phyloP scores from a whole-genome alignment of 2,888 invertebrate species.

The Dendrolimus houi region DNA sequence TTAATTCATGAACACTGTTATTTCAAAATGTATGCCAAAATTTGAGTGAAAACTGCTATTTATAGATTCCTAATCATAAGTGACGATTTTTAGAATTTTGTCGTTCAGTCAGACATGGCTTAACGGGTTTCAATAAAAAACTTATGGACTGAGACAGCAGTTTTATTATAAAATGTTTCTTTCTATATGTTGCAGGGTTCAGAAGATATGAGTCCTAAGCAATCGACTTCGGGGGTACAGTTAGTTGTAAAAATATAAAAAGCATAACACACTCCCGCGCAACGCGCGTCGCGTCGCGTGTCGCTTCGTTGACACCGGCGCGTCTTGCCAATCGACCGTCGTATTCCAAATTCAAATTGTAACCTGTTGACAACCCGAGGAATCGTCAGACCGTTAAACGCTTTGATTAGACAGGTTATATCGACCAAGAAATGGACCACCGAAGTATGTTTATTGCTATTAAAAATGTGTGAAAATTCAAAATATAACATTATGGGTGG shows the following conservation, averaged over 20 bases:
- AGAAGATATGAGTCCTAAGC: too few species aligned
- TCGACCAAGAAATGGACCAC: conserved; percentile 21
- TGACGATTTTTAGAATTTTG: too few species aligned
- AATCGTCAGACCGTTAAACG: conserved; percentile 20
- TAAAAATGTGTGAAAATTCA: background rate
- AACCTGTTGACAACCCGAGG: conserved; percentile 20
- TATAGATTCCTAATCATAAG: too few species aligned
- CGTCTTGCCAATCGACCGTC: conserved; percentile 31
- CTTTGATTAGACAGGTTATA: conserved; percentile 35
- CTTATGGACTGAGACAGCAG: too few species aligned
- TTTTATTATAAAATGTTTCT: too few species aligned
- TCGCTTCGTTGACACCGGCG: conserved; percentile 17
- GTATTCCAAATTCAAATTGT: conserved; percentile 28
- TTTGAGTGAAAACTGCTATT: too few species aligned
- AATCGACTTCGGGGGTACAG: too few species aligned
- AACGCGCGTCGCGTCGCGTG: conserved; percentile 10
- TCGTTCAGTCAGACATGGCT: too few species aligned
- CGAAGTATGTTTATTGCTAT: background rate
- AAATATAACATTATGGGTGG: background rate
- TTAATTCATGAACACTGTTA: too few species aligned
- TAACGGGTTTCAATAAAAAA: too few species aligned
- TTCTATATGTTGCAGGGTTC: too few species aligned
- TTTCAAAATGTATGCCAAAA: too few species aligned
- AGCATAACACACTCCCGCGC: conserved; percentile 22
- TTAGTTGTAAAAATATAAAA: conserved; percentile 18